Evolutionary conservation across 2,797 vertebrate genomes (phyloP).

Genomic region (Heteromormyrus szaboi): DNA sequence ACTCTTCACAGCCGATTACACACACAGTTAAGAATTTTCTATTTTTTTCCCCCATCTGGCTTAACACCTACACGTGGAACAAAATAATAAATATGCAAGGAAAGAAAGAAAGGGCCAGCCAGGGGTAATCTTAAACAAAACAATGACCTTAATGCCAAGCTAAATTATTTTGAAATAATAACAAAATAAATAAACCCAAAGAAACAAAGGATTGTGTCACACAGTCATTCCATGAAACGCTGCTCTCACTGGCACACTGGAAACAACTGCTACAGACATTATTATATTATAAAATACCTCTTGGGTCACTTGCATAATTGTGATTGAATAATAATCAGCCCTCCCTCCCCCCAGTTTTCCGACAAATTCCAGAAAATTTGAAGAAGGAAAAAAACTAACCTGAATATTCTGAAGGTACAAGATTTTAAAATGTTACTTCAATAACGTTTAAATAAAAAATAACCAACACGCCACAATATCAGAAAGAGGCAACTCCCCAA

Average conservation of each 20-base stretch:
- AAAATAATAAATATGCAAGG: not conserved
- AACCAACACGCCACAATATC: not conserved
- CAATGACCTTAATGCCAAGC: not conserved
- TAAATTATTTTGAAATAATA: not conserved
- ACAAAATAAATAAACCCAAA: not conserved
- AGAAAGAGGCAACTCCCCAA: not conserved
- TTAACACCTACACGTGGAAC: conserved; percentile 1
- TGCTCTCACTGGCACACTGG: not conserved
- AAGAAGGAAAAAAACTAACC: not conserved
- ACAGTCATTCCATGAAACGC: not conserved
- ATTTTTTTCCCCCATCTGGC: not conserved
- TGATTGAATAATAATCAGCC: not conserved
- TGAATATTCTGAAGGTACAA: conserved; percentile 31
- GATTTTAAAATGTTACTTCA: not conserved
- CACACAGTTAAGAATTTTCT: not conserved
- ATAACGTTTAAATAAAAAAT: not conserved
- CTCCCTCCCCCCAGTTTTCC: not conserved
- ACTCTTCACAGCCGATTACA: not conserved
- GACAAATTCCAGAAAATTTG: not conserved
- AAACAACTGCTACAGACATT: not conserved
- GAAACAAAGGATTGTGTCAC: not conserved
- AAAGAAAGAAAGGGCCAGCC: not conserved
- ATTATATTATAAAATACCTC: not conserved
- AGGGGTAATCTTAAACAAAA: not conserved
- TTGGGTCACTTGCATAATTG: not conserved